A percentile compares a stretch with the other conserved stretches of the same genome.
Evolutionary conservation across 2,888 invertebrate species (phyloP).

Genomic region (Orthosia incerta): DNA sequence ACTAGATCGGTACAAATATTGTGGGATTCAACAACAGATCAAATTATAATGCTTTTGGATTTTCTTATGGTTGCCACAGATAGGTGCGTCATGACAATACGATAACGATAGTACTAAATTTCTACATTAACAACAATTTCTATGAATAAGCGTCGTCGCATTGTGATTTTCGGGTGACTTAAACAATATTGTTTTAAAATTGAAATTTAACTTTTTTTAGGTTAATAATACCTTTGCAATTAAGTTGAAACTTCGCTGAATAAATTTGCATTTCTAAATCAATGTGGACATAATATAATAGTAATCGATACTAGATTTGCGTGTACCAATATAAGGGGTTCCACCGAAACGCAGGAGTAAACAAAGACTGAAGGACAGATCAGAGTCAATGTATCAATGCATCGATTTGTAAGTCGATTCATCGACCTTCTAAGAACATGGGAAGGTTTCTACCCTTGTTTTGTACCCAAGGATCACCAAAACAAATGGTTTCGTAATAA

Average conservation of each 20-base stretch:
- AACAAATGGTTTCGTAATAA: not conserved
- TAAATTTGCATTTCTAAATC: not conserved
- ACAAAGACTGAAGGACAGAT: not conserved
- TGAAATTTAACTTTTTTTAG: too few species aligned
- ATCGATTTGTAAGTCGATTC: constrained; percentile 29
- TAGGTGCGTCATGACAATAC: too few species aligned
- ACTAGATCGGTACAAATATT: constrained; percentile 28
- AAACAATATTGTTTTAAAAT: too few species aligned
- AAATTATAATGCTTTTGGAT: too few species aligned
- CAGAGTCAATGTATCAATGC: constrained; percentile 9
- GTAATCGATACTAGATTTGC: not conserved
- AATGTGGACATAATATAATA: not conserved
- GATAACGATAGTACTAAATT: too few species aligned
- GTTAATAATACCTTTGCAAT: not conserved
- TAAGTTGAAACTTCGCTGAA: not conserved
- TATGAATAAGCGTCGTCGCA: too few species aligned
- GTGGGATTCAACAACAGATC: not conserved
- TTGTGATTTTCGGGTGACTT: too few species aligned
- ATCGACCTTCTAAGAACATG: constrained; percentile 6
- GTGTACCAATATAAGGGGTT: not conserved
- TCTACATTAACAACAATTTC: too few species aligned
- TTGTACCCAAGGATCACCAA: not conserved
- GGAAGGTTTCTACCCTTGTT: constrained; percentile 1
- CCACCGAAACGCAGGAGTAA: too few species aligned
- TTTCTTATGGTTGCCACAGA: too few species aligned